phyloP scores from a whole-genome alignment of 2,888 invertebrate species.

The Leucophora obtusa region DNA sequence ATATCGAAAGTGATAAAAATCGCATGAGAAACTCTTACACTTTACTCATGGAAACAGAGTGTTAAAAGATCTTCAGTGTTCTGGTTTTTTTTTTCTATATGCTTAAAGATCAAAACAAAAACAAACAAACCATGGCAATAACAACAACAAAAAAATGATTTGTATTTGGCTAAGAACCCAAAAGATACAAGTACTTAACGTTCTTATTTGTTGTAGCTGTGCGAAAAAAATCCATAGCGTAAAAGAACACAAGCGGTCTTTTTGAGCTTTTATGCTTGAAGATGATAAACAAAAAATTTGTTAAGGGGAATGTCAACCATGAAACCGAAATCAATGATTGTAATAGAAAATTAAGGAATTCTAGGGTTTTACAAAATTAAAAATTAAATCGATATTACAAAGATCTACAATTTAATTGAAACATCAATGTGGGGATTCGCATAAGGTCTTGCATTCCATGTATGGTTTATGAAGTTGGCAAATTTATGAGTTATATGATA shows the following conservation, averaged over 20 bases:
- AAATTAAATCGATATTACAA: no score
- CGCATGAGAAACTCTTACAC: slow-evolving; percentile 65
- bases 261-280: slow-evolving; percentile 62
- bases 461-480: no score
- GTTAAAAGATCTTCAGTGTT: slow-evolving; percentile 62
- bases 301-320: slow-evolving; percentile 24
- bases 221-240: slow-evolving; percentile 27
- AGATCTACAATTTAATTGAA: no score
- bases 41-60: slow-evolving; percentile 27
- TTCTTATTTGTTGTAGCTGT: slow-evolving; percentile 31
- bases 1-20: slow-evolving; percentile 68
- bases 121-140: slow-evolving; percentile 32
- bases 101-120: slow-evolving; percentile 50
- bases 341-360: no score
- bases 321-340: no score
- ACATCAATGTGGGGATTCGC: no score
- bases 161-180: slow-evolving; percentile 53
- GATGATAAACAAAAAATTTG: slow-evolving; percentile 46
- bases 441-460: no score
- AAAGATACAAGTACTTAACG: slow-evolving; percentile 54
- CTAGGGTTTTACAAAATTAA: no score
- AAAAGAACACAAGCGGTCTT: slow-evolving; percentile 50
- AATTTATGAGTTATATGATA: no score
- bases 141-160: slow-evolving; percentile 59
- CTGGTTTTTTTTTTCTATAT: slow-evolving; percentile 7